Evolutionary conservation across 2,113 vertebrate species (phyloP).

Genomic region (Globicephala melas): DNA sequence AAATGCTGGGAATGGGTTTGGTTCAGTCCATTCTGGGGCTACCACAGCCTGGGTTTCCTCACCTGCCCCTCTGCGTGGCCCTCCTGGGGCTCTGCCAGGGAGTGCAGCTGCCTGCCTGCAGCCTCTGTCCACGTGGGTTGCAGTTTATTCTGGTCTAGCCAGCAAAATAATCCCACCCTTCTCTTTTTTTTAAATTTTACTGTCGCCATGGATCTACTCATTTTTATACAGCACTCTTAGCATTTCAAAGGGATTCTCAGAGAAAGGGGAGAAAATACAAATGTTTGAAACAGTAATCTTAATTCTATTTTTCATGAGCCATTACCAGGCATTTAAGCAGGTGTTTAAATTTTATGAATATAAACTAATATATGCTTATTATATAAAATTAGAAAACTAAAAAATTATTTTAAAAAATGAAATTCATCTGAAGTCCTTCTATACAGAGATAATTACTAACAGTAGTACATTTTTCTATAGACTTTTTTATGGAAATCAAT

Average conservation of each 20-base stretch:
- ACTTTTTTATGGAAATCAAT: background rate
- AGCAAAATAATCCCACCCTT: background rate
- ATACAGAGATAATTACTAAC: conserved; percentile 15
- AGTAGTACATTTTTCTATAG: conserved; percentile 1
- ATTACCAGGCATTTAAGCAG: background rate
- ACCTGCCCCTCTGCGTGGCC: background rate
- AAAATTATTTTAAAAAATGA: background rate
- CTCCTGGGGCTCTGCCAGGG: background rate
- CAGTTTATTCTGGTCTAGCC: background rate
- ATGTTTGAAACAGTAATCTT: background rate
- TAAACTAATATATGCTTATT: background rate
- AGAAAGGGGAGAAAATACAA: background rate
- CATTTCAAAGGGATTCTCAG: background rate
- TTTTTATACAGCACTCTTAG: background rate
- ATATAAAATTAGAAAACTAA: conserved; percentile 19
- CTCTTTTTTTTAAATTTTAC: background rate
- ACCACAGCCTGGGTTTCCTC: background rate
- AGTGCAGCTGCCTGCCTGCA: background rate
- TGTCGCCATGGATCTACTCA: background rate
- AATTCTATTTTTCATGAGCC: conserved; percentile 5
- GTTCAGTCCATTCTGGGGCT: background rate
- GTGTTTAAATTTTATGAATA: background rate
- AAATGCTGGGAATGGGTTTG: background rate
- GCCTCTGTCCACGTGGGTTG: background rate
- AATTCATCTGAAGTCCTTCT: conserved; percentile 16